phyloP scores from a whole-genome alignment of 1,140 invertebrate species.

The Stenopsyche tienmushanensis region DNA sequence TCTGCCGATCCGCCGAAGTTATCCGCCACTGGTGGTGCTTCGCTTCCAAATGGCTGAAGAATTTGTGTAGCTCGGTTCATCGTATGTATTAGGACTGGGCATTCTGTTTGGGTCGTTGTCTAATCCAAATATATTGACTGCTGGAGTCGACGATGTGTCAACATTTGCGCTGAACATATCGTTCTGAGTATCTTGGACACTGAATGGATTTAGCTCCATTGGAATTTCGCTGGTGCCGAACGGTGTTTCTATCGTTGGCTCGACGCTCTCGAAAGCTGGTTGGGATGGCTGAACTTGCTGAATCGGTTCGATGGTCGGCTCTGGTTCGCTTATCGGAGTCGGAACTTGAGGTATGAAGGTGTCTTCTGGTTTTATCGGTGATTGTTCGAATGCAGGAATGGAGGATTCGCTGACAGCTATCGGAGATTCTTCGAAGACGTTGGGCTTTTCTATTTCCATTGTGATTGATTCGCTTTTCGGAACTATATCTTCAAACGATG shows the following conservation, averaged over 20 bases:
- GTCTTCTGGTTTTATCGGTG: slow-evolving; percentile 15
- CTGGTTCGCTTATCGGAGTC: slow-evolving; percentile 36
- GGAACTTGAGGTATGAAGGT: slow-evolving; percentile 22
- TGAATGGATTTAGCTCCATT: slow-evolving; percentile 33
- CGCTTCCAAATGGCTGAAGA: slow-evolving; percentile 4
- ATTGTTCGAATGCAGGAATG: background rate
- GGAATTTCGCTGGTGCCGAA: slow-evolving; percentile 24
- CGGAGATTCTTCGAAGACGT: slow-evolving; percentile 10
- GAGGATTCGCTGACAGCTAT: background rate
- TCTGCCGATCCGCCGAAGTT: slow-evolving; percentile 48
- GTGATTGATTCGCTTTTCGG: slow-evolving; percentile 44
- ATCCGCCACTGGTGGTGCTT: background rate
- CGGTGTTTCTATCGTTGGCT: slow-evolving; percentile 3
- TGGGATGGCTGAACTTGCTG: no score
- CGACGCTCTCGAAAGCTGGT: background rate
- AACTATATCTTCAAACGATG: slow-evolving; percentile 45
- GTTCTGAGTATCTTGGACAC: slow-evolving; percentile 12
- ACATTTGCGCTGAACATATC: slow-evolving; percentile 14
- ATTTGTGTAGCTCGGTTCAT: background rate
- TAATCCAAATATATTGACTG: slow-evolving; percentile 22
- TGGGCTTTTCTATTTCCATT: slow-evolving; percentile 33
- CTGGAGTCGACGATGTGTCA: background rate
- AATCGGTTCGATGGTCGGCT: slow-evolving; percentile 27
- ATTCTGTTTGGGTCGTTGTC: background rate
- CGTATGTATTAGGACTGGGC: background rate